Evolutionary conservation across 2,888 invertebrate species (phyloP).

Genomic region (Amiota mariae): DNA sequence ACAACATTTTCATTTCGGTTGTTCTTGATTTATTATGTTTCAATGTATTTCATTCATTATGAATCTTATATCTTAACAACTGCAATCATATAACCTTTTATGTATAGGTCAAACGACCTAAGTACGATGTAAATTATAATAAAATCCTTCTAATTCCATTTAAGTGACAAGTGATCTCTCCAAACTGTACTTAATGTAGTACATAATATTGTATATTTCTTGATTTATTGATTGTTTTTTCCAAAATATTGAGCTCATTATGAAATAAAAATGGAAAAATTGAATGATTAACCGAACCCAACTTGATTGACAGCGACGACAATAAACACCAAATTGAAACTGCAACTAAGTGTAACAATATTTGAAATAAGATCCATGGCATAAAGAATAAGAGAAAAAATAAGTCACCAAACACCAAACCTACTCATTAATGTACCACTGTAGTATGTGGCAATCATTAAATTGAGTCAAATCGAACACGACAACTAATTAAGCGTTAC

Average conservation of each 20-base stretch:
- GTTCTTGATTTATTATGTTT: too few species aligned
- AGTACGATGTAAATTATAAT: too few species aligned
- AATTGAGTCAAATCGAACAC: slow-evolving; percentile 28
- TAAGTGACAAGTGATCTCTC: too few species aligned
- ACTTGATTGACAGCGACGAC: slow-evolving; percentile 32
- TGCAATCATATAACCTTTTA: too few species aligned
- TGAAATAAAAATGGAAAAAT: slow-evolving; percentile 5
- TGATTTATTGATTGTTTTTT: slow-evolving; percentile 13
- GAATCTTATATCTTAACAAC: too few species aligned
- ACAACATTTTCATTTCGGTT: too few species aligned
- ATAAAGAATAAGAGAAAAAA: not conserved
- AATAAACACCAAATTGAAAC: slow-evolving; percentile 6
- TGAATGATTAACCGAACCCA: slow-evolving; percentile 5
- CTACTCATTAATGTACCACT: slow-evolving; percentile 5
- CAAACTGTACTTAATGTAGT: too few species aligned
- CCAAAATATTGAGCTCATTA: slow-evolving; percentile 20
- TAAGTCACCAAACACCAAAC: not conserved
- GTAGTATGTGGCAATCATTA: slow-evolving; percentile 28
- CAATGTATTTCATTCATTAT: too few species aligned
- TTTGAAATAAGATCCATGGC: slow-evolving; percentile 10
- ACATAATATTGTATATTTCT: not conserved
- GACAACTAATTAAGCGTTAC: slow-evolving; percentile 32
- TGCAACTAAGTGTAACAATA: slow-evolving; percentile 5
- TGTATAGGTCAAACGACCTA: too few species aligned
- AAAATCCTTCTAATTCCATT: too few species aligned